These are phyloP conservation scores for Periophthalmus magnuspinnatus DNA, from an alignment of 2,797 vertebrate species.

Conservation along the genomic window DNA sequence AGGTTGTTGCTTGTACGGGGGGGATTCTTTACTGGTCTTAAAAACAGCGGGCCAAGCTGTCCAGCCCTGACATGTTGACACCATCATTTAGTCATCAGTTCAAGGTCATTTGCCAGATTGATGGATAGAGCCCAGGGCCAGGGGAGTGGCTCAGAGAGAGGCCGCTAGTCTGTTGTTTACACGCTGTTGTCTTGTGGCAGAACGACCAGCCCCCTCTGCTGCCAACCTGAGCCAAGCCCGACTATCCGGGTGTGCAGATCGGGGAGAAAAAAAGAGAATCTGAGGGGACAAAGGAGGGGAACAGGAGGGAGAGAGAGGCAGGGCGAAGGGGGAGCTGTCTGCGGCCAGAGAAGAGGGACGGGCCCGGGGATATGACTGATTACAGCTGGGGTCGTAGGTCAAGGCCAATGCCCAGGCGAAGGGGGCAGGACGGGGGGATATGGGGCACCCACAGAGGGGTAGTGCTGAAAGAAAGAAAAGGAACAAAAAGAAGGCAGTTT, in stretches of 20 bases:
- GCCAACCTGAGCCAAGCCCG: constrained; percentile 71
- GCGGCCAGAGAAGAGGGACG: constrained; percentile 68
- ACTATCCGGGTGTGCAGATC: constrained; percentile 62
- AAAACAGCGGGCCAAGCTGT: constrained; percentile 47
- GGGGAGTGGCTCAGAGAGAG: constrained; percentile 64
- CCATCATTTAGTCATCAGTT: constrained; percentile 72
- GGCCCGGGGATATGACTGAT: constrained; percentile 84
- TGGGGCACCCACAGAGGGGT: constrained; percentile 56
- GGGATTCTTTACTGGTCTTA: constrained; percentile 33
- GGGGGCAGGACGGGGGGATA: constrained; percentile 50
- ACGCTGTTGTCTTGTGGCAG: constrained; percentile 63
- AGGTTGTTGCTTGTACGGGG: constrained; percentile 16
- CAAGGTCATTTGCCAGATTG: constrained; percentile 69
- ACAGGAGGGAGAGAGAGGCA: constrained; percentile 44
- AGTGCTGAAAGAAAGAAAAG: constrained; percentile 52
- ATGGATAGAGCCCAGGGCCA: constrained; percentile 64
- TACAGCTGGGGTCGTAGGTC: constrained; percentile 79
- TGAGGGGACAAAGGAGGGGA: constrained; percentile 53
- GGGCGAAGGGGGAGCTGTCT: constrained; percentile 66
- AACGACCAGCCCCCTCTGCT: constrained; percentile 21
- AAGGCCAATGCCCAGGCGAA: constrained; percentile 70
- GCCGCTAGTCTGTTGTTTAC: constrained; percentile 62
- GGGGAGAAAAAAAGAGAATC: constrained; percentile 39
- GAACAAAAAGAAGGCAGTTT: constrained; percentile 47
- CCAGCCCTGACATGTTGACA: constrained; percentile 68